phyloP scores from a whole-genome alignment of 2,888 invertebrate genomes.

The Scaptomyza cyrtandrae region DNA sequence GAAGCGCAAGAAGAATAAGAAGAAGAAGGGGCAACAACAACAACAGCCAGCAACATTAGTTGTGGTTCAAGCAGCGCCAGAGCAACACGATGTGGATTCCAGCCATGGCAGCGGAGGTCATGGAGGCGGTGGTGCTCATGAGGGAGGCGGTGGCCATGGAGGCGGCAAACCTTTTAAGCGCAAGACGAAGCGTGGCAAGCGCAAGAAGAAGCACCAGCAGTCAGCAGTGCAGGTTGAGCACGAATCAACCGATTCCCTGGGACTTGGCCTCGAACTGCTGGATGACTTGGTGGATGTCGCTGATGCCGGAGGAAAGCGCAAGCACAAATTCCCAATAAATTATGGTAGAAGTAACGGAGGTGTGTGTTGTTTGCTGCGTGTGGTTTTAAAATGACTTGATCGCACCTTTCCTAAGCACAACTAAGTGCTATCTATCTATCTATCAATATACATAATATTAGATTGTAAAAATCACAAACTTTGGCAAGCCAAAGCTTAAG shows the following conservation, averaged over 20 bases:
- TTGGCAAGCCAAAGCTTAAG: constrained; percentile 23
- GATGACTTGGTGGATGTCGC: constrained; percentile 72
- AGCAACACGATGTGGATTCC: constrained; percentile 60
- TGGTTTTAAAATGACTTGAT: constrained; percentile 80
- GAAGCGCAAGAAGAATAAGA: constrained; percentile 61
- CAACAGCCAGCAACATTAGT: constrained; percentile 79
- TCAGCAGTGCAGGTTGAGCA: constrained; percentile 49
- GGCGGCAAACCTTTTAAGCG: constrained; percentile 69
- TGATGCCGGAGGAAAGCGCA: constrained; percentile 68
- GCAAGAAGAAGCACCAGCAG: constrained; percentile 71
- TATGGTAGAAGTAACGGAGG: constrained; percentile 85
- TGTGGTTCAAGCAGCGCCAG: constrained; percentile 74
- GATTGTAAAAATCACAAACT: constrained; percentile 2
- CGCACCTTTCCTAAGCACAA: constrained; percentile 81
- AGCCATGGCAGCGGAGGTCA: constrained; percentile 52
- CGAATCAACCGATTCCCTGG: constrained; percentile 66
- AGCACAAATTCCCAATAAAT: constrained; percentile 82
- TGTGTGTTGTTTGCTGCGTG: constrained; percentile 83
- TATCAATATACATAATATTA: background rate
- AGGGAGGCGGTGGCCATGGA: constrained; percentile 48
- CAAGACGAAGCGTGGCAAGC: constrained; percentile 80
- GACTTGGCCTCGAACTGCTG: constrained; percentile 73
- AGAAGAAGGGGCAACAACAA: constrained; percentile 61
- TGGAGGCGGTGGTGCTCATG: constrained; percentile 45
- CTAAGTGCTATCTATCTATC: constrained; percentile 58